Evolutionary conservation across 1,140 invertebrate genomes (phyloP), one percentile per base, ranked within the genome.

Genomic region (Contarinia nasturtii): DNA sequence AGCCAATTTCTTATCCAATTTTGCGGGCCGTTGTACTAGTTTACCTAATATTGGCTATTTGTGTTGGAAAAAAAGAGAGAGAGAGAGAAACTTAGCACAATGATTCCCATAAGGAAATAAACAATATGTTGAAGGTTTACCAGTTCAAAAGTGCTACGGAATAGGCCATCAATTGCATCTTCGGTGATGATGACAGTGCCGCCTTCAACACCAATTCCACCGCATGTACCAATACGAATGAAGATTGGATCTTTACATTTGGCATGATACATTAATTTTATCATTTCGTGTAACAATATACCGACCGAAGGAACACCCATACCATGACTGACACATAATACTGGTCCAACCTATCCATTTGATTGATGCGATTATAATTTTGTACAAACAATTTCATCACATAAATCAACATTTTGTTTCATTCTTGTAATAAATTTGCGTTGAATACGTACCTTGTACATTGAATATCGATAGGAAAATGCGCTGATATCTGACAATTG

Each of bases 31-130:
- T 51, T 79, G 72, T 1, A 94, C 71, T 18, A 75, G 66, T 67
- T 95, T 86, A 8, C 94, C 93, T 7, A 97, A 68, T 45, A 96
- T 82, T 46, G 82, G 79, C 87, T 94, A n/a, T n/a, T n/a, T n/a
- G n/a, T n/a, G n/a, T n/a, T n/a, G n/a, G n/a, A n/a, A 67, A 4
- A 68, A 66, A 50, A 33, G 53, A 51, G 37, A n/a, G n/a, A n/a
- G n/a, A n/a, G n/a, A n/a, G n/a, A 50, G 45, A 27, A 18, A 7
- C 7, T 41, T 12, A 11, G 7, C 7, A 18, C 15, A 10, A 11
- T 41, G 17, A n/a, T 7, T 41, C 8, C 15, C 7, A 7, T 41
- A 41, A 41, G 27, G n/a, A 43, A 17, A n/a, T n/a, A n/a, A n/a
- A n/a, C n/a, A 33, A 15, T 2, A 11, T 27, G 4, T 15, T 45